Conservation (phyloP, 1,140 invertebrate species). For the Aethina tumida region DNA sequence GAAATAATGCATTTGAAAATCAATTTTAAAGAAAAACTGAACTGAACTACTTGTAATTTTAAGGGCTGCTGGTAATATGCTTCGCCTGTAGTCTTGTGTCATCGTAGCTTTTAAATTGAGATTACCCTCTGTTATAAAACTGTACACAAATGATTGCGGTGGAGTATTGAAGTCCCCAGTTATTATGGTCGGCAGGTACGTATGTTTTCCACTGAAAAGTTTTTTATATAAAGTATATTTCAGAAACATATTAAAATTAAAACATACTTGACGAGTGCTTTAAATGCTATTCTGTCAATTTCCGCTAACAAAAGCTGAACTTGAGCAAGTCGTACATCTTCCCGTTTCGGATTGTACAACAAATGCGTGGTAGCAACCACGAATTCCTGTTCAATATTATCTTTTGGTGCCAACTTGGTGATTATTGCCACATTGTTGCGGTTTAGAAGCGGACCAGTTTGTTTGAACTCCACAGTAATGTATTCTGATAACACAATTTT, state of each 20-base stretch:
- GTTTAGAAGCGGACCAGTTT: slow-evolving; percentile 50
- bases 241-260: slow-evolving; percentile 9
- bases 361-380: slow-evolving; percentile 88
- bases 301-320: slow-evolving; percentile 68
- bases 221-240: not conserved
- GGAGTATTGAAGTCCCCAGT: slow-evolving; percentile 85
- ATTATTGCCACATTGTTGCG: slow-evolving; percentile 83
- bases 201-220: slow-evolving; percentile 6
- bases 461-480: slow-evolving; percentile 50
- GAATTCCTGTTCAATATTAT: slow-evolving; percentile 41
- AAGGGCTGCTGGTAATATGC: too few relatives aligned
- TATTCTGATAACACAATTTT: slow-evolving; percentile 54
- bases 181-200: slow-evolving; percentile 67
- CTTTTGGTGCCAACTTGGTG: slow-evolving; percentile 54
- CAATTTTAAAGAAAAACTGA: too few relatives aligned
- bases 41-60: too few relatives aligned
- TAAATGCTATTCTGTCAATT: slow-evolving; percentile 65
- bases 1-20: too few relatives aligned
- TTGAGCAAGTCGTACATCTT: slow-evolving; percentile 84
- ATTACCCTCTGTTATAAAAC: slow-evolving; percentile 57
- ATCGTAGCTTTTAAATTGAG: slow-evolving; percentile 36
- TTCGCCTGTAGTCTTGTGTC: too few relatives aligned
- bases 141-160: slow-evolving; percentile 59
- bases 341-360: slow-evolving; percentile 81
- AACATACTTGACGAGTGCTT: slow-evolving; percentile 4